phyloP scores from a whole-genome alignment of 1,140 invertebrate species.

The Drosophila varians region DNA sequence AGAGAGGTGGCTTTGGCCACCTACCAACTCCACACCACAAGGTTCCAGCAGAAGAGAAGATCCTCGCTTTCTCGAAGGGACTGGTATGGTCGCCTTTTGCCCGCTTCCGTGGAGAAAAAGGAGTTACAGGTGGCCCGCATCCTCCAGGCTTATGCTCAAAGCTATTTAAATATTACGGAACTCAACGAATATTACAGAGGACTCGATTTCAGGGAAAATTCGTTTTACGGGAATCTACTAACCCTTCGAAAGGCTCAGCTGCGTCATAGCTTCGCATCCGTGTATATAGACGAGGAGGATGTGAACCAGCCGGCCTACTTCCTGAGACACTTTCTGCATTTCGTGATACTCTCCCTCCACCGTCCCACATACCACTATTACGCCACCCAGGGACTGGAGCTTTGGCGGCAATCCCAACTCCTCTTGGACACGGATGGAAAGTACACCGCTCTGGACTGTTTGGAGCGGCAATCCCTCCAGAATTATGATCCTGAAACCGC shows the following conservation, averaged over 20 bases:
- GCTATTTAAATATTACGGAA: slow-evolving; percentile 53
- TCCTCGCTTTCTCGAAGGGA: slow-evolving; percentile 38
- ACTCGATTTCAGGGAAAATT: slow-evolving; percentile 7
- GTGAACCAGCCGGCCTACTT: slow-evolving; percentile 70
- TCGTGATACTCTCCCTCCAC: slow-evolving; percentile 56
- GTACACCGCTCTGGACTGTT: slow-evolving; percentile 68
- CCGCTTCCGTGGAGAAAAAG: slow-evolving; percentile 51
- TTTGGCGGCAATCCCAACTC: slow-evolving; percentile 60
- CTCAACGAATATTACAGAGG: slow-evolving; percentile 27
- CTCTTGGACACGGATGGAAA: slow-evolving; percentile 68
- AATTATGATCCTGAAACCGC: slow-evolving; percentile 27
- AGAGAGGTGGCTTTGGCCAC: slow-evolving; percentile 68
- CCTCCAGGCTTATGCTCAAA: slow-evolving; percentile 55
- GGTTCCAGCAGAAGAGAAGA: slow-evolving; percentile 61
- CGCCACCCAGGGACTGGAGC: slow-evolving; percentile 67
- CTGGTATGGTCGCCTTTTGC: slow-evolving; percentile 58
- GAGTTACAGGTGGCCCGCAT: slow-evolving; percentile 67
- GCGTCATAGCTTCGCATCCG: slow-evolving; percentile 45
- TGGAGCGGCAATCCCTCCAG: slow-evolving; percentile 54
- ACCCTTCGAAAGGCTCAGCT: slow-evolving; percentile 42
- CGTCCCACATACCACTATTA: slow-evolving; percentile 78
- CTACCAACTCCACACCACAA: slow-evolving; percentile 73
- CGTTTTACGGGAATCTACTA: slow-evolving; percentile 63
- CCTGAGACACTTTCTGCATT: slow-evolving; percentile 68
- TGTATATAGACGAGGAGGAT: slow-evolving; percentile 63